These are phyloP conservation scores for Selene dorsalis DNA, from an alignment of 2,797 vertebrate genomes.

Conservation along the genomic window DNA sequence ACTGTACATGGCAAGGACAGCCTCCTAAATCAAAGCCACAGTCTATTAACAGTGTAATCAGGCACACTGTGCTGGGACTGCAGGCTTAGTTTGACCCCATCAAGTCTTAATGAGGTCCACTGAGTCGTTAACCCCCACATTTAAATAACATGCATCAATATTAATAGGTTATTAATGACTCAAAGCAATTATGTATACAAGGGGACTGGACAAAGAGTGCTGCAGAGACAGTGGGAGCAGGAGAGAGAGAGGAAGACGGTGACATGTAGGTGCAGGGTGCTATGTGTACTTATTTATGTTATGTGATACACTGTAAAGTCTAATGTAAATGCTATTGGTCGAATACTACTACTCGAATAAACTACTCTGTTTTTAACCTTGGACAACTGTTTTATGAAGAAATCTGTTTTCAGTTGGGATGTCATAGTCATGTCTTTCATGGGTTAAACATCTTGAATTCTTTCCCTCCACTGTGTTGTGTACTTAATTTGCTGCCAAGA, in stretches of 20 bases:
- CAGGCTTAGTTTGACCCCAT: slow-evolving; percentile 73
- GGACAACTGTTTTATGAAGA: too few relatives aligned
- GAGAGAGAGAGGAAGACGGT: slow-evolving; percentile 4
- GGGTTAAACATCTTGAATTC: too few relatives aligned
- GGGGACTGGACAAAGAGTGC: slow-evolving; percentile 42
- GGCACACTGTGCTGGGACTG: slow-evolving; percentile 57
- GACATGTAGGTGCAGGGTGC: slow-evolving; percentile 2
- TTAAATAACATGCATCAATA: slow-evolving; percentile 81
- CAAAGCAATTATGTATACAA: slow-evolving; percentile 69
- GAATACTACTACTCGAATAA: too few relatives aligned
- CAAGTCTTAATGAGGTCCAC: slow-evolving; percentile 77
- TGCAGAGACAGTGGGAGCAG: slow-evolving; percentile 7
- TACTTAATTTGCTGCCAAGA: too few relatives aligned
- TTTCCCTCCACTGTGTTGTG: too few relatives aligned
- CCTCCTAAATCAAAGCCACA: slow-evolving; percentile 65
- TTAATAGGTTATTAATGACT: slow-evolving; percentile 79
- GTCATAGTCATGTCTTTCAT: too few relatives aligned
- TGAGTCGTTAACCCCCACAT: slow-evolving; percentile 71
- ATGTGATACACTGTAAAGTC: neutral
- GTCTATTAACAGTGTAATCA: slow-evolving; percentile 77
- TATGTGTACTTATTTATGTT: neutral
- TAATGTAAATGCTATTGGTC: slow-evolving; percentile 4
- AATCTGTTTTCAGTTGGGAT: too few relatives aligned
- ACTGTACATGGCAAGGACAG: slow-evolving; percentile 14
- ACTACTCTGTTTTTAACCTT: too few relatives aligned